Percentiles rank a stretch among this genome's conserved stretches.
Conservation (phyloP, 2,113 vertebrate species). For the Sinocyclocheilus rhinocerous region DNA sequence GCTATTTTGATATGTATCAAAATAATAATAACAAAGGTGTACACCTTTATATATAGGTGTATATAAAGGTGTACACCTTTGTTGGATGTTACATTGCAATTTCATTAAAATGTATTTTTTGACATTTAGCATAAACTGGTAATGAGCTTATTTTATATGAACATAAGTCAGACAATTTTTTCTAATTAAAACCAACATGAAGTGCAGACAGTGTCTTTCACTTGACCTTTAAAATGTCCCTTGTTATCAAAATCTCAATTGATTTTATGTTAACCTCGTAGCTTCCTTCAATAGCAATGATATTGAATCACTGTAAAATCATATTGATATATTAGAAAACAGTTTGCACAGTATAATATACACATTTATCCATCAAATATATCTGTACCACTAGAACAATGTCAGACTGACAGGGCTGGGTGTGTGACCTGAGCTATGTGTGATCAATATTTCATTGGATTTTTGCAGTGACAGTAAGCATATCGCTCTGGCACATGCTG, state of each 20-base stretch:
- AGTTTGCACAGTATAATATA: neutral
- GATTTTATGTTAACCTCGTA: neutral
- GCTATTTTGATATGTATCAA: neutral
- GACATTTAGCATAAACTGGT: neutral
- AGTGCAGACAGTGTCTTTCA: neutral
- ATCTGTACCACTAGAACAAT: constrained; percentile 53
- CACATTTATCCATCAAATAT: constrained; percentile 33
- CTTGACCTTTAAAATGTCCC: constrained; percentile 17
- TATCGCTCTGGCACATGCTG: constrained; percentile 45
- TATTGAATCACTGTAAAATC: neutral
- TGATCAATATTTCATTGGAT: constrained; percentile 37
- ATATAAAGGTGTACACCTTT: neutral
- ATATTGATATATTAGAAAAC: constrained; percentile 9
- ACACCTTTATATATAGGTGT: neutral
- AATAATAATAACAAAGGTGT: too few species aligned
- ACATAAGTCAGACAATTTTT: neutral
- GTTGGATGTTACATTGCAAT: neutral
- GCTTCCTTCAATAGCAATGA: neutral
- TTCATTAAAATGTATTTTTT: neutral
- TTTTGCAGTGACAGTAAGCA: constrained; percentile 38
- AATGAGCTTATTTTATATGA: neutral
- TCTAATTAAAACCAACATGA: neutral
- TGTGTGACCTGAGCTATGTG: constrained; percentile 13
- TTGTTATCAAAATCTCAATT: neutral
- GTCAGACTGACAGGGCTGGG: constrained; percentile 56